Base-by-base conservation (phyloP, 2,888 invertebrate genomes). In the Willowsia nigromaculata region DNA sequence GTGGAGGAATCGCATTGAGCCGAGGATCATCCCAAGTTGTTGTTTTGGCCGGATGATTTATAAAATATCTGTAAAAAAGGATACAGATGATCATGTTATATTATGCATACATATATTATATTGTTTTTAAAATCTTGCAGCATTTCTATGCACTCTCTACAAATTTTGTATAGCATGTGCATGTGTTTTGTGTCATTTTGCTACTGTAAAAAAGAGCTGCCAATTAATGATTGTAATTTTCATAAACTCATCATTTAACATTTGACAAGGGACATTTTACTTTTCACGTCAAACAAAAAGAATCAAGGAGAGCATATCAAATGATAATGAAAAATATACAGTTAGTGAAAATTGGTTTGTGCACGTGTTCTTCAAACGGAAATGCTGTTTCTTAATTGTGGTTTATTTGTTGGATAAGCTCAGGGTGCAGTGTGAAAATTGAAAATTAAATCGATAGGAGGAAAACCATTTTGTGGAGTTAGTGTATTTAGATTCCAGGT, bases 11-110 rank as follows among this genome's bases (percentile, higher is more conserved):
- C 40, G 47, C 53, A 65, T 74, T 94, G 83, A 94, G 94, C 92
- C 96, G 95, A 18, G 97, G 97, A 94, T 97, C 97, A 93, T 97
- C 96, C 95, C 97, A 96, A 93, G 96, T 96, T 92, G 97, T 97
- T 62, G 95, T 95, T 94, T 96, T 96, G 78, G 95, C 96, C 90
- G 95, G 95, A 92, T 95, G 96, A 94, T 97, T 96, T 92, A 97
- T 95, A 93, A 94, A 97, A 94, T 96, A 97, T 93, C 97, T 97
- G 94, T 30, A 92, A 91, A 88, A 68, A 22, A 90, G 43, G 27
- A 27, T 22, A 43, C 40, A 43, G 43, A 43, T 43, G 25, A 25
- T 71, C 43, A 71, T 50, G 6, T n/a, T n/a, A n/a, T n/a, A 43
- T 7, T 7, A 37, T 18, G 33, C 33, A n/a, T 68, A 37, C 37